Evolutionary conservation across 2,113 vertebrate species (phyloP).

Genomic region (Ammodytes dubius): DNA sequence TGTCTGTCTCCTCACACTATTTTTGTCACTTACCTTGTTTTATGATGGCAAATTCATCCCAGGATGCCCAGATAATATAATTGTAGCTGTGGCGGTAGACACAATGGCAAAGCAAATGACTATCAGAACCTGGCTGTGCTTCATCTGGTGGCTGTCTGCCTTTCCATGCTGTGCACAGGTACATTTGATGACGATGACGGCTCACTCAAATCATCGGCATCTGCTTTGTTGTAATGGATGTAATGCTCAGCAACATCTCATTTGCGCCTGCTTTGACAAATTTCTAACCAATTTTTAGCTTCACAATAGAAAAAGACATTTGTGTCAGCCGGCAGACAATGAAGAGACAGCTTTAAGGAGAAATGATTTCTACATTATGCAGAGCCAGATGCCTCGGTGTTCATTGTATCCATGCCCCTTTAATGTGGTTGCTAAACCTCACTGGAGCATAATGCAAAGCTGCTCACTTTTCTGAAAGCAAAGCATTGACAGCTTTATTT

Average conservation of each 20-base stretch:
- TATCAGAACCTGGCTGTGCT: constrained; percentile 15
- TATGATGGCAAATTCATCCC: constrained; percentile 56
- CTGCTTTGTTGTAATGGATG: constrained; percentile 48
- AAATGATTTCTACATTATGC: constrained; percentile 64
- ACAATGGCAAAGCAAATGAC: constrained; percentile 67
- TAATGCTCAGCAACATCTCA: constrained; percentile 59
- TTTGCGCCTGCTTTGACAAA: constrained; percentile 55
- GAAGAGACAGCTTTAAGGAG: constrained; percentile 58
- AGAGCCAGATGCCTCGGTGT: constrained; percentile 55
- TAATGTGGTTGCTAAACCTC: constrained; percentile 58
- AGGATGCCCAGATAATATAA: constrained; percentile 55
- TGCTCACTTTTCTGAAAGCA: constrained; percentile 39
- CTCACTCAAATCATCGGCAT: constrained; percentile 45
- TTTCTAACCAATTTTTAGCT: constrained; percentile 56
- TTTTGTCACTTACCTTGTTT: constrained; percentile 46
- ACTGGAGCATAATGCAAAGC: constrained; percentile 45
- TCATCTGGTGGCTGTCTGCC: constrained; percentile 3
- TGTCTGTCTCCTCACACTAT: constrained; percentile 54
- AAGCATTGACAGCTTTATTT: constrained; percentile 23
- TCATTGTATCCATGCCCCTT: constrained; percentile 59
- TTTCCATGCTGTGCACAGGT: constrained; percentile 46
- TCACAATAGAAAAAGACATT: constrained; percentile 60
- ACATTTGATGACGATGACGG: constrained; percentile 46
- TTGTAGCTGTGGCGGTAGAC: constrained; percentile 22
- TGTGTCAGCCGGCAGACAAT: constrained; percentile 66